Base-by-base conservation (phyloP, 1,140 invertebrate species). In the Alviniconcha marisindica region DNA sequence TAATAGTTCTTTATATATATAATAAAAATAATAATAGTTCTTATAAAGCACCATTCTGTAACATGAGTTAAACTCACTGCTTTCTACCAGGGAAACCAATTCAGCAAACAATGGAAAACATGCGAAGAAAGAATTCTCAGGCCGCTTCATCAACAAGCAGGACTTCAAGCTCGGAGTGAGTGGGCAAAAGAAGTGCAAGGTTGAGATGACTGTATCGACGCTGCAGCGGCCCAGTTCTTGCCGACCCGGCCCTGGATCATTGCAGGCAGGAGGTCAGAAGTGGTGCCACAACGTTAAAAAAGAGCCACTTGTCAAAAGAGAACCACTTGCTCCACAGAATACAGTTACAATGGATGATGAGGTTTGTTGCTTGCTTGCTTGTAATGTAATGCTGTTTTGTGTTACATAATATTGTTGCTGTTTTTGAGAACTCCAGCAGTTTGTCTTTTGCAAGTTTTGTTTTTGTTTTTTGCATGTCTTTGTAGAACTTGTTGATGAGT, bases 91-190 rank as follows among this genome's bases (percentile, higher is more conserved):
- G 82, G 84, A 86, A 14, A 36, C 48, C 4, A 85, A 79, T 83
- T n/a, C 48, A n/a, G 76, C 71, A 33, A 60, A 85, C 79, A 74
- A 77, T 44, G 85, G 84, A 18, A 85, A 85, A 38, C 33, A 77
- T 4, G 73, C 83, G 28, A 82, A 48, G 48, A 81, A 84, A 71
- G 82, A 84, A 69, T 88, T 85, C 74, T 69, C 84, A 31, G 86
- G 84, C 28, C 56, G 79, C 7, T 71, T 74, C 63, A 40, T 78
- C 2, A 36, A 42, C 28, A 42, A 63, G 24, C 33, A 81, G 69
- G 77, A 71, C 51, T 38, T 74, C 33, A 54, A n/a, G 48, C 66
- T 56, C 33, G 51, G 15, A 69, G 24, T 18, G 28, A 38, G 10
- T 69, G 28, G 51, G 40, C 14, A 66, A 10, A 31, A n/a, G 60